phyloP scores from a whole-genome alignment of 2,113 vertebrate genomes.

The Engraulis encrasicolus region DNA sequence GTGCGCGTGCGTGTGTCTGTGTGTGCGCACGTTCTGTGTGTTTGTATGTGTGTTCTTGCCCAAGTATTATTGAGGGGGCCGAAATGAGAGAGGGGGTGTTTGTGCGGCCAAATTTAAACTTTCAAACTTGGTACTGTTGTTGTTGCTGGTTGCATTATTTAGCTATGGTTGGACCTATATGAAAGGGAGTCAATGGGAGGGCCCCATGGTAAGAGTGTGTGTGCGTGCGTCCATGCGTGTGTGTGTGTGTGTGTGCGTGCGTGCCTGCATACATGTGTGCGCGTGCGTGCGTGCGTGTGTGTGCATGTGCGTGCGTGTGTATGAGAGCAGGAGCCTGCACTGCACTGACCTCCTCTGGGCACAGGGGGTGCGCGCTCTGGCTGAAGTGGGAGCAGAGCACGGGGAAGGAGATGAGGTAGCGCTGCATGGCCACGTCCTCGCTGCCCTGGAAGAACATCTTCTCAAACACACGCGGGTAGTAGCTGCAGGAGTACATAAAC shows the following conservation, averaged over 20 bases:
- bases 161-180: no score
- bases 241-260: no score
- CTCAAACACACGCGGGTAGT: conserved; percentile 83
- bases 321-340: neutral
- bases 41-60: neutral
- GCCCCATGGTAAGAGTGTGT: neutral
- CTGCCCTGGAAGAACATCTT: conserved; percentile 82
- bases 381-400: conserved; percentile 82
- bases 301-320: neutral
- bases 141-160: no score
- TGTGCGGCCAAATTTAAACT: no score
- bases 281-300: neutral
- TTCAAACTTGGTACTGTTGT: no score
- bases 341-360: conserved; percentile 91
- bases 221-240: no score
- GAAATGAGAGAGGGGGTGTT: no score
- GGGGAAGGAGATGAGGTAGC: conserved; percentile 85
- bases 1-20: neutral
- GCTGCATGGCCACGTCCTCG: conserved; percentile 81
- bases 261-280: no score
- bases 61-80: no score
- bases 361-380: conserved; percentile 79
- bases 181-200: no score
- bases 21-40: neutral
- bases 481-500: no score